Base-by-base conservation (phyloP, 2,888 invertebrate species). In the Xestia sexstrigata region DNA sequence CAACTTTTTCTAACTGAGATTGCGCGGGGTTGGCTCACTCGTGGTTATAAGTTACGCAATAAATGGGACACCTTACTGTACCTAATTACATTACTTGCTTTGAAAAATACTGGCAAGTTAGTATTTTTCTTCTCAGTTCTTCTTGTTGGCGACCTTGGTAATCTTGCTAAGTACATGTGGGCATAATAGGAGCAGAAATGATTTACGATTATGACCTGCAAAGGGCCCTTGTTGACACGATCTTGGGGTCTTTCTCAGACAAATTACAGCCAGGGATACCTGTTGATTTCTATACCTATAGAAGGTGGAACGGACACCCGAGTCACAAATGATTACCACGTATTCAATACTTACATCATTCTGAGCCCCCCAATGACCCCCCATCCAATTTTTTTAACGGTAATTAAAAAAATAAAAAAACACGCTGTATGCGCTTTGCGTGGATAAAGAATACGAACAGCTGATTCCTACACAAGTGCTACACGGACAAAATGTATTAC, bases 1-100 rank as follows among this genome's bases (percentile, higher is more conserved):
- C 58, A 58, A 74, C 49, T 65, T 78, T 68, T 69, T 77, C 69
- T 60, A 60, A 69, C 70, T 45, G 52, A 65, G 78, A 78, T 78
- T 69, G 74, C 52, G 39, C 42, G 26, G 71, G 11, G 26, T 30
- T 49, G n/a, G 9, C 39, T 47, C 26, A n/a, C 62, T 47, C 20
- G n/a, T 17, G 47, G 65, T 11, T 55, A 15, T 5, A 45, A 45
- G 63, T 70, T 79, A 49, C 68, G 62, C 69, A 70, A 65, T 63
- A 62, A 74, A 70, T 73, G 26, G 39, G 39, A 69, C 55, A 70
- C 62, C 35, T 74, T 39, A 79, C 52, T 2, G 65, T 23, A 17
- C 26, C 6, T 6, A 60, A 69, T 67, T 67, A 76, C 42, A 75
- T 55, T 70, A 47, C 49, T 42, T 45, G 42, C 47, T 66, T 45